Evolutionary conservation across 1,140 invertebrate genomes (phyloP), one percentile per base, ranked within the genome.

Genomic region (Danaus melanippus): DNA sequence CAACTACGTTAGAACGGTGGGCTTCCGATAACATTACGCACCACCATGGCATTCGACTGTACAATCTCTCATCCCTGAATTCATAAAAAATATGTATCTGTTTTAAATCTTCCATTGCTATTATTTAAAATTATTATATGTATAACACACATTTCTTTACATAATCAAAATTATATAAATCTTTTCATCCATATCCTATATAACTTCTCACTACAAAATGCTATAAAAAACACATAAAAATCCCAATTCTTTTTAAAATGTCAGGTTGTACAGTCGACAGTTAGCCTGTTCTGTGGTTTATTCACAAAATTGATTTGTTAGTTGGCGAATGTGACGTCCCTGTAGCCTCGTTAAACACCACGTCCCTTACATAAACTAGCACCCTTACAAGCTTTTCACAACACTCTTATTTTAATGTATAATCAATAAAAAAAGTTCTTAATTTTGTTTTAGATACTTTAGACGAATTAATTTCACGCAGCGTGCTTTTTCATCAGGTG

Each of bases 1-100:
- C 87, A 92, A 90, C 90, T 93, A 93, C 91, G 93, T 93, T 88
- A 94, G 93, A 93, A 93, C 93, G 93, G 94, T 95, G 92, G 90
- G 84, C 72, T 72, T 69, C 66, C 67, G 67, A 65, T 60, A 74
- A 62, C 62, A 79, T 80, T 74, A 67, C 76, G 78, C 79, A 86
- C 77, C 66, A 71, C 67, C 68, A 71, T 50, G 60, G 66, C 47
- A 54, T 53, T 76, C 76, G 79, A 78, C 75, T 86, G 80, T 81
- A 85, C 82, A 86, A 84, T 74, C 66, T 69, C 49, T 58, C 50
- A 58, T 61, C 43, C 21, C 50, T 42, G n/a, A 39, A n/a, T 15
- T 43, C 8, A 8, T 32, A 12, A 21, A 8, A 46, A 21, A 42
- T 55, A 32, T 9, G 21, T 32, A 32, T 32, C 21, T 32, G 7